A percentile compares a stretch with the other conserved stretches of the same genome.
These are phyloP conservation scores for Serinus canaria DNA, from an alignment of 2,113 vertebrate species.

Conservation along the genomic window DNA sequence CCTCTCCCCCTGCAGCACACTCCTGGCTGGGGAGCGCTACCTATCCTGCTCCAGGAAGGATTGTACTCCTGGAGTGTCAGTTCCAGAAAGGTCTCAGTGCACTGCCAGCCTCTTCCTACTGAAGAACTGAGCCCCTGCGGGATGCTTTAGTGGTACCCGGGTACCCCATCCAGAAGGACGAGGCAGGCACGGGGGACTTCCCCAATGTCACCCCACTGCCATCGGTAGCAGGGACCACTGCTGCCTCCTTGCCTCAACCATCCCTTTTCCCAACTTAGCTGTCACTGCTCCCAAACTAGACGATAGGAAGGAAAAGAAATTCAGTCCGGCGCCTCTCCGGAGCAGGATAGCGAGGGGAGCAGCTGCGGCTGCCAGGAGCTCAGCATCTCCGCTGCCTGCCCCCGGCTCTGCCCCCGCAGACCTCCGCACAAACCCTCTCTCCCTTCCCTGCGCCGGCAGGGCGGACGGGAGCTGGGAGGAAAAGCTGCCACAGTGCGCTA, in stretches of 20 bases:
- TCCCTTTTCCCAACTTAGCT: neutral
- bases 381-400: neutral
- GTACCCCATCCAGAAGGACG: neutral
- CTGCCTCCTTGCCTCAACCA: neutral
- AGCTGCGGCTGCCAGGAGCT: neutral
- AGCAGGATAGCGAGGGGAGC: neutral
- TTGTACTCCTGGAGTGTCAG: neutral
- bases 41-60: neutral
- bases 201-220: neutral
- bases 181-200: neutral
- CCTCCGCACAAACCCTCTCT: neutral
- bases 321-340: neutral
- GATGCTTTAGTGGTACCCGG: neutral
- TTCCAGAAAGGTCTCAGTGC: constrained; percentile 29
- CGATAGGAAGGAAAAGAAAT: neutral
- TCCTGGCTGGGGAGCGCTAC: rapidly evolving
- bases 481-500: neutral
- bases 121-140: neutral
- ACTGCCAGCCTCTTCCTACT: neutral
- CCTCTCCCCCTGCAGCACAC: neutral
- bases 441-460: neutral
- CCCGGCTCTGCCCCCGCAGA: neutral
- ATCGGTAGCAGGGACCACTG: neutral
- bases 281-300: neutral
- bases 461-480: neutral